Percentiles rank a stretch among this genome's conserved stretches.
phyloP scores from a whole-genome alignment of 1,140 invertebrate genomes.

The Cherax quadricarinatus region DNA sequence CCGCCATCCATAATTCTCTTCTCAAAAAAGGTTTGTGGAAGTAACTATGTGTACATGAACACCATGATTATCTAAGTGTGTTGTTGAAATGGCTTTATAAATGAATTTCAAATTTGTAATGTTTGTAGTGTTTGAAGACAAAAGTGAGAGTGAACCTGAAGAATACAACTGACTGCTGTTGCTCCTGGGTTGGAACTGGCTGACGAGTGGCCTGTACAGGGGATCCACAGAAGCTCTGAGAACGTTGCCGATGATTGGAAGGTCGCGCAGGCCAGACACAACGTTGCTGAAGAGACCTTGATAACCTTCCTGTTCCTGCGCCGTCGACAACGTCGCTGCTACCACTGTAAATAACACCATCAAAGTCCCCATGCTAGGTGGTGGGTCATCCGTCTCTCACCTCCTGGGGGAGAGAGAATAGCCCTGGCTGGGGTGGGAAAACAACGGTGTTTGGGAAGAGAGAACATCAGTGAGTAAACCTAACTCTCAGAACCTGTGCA shows the following conservation, averaged over 20 bases:
- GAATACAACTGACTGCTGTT: conserved; percentile 27
- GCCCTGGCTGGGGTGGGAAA: no score
- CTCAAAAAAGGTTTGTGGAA: no score
- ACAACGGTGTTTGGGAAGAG: no score
- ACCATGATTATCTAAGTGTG: no score
- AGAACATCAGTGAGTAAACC: no score
- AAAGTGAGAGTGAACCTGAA: no score
- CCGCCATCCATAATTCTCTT: no score
- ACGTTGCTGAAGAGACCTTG: neutral
- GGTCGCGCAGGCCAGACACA: conserved; percentile 48
- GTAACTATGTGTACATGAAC: no score
- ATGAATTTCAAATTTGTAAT: no score
- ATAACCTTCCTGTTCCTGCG: neutral
- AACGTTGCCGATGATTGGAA: conserved; percentile 69
- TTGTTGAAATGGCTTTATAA: no score
- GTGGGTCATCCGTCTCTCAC: neutral
- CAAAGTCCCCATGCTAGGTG: neutral
- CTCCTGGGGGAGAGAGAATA: neutral
- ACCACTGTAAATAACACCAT: neutral
- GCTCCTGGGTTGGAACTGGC: conserved; percentile 32
- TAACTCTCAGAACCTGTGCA: no score
- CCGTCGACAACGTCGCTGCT: neutral
- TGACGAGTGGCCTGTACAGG: conserved; percentile 67
- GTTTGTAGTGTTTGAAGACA: no score
- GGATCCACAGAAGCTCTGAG: conserved; percentile 62